Conservation (phyloP, 2,888 invertebrate genomes). For the Drosophila peninsularis region DNA sequence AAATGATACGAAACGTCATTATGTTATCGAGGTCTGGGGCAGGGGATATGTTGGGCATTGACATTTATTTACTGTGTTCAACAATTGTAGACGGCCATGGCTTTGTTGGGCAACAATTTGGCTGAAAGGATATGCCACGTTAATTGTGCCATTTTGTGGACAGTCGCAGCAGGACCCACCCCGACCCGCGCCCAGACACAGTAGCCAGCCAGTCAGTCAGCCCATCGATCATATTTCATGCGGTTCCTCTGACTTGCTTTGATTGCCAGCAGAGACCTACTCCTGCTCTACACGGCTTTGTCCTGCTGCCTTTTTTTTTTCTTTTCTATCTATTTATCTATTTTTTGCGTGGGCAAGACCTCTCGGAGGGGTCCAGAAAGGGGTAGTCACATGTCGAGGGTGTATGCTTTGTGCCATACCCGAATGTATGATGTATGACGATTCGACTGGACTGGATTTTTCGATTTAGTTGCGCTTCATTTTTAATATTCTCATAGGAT, state of each 20-base stretch:
- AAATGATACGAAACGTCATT: conserved; percentile 83
- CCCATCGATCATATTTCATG: conserved; percentile 79
- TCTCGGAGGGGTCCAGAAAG: conserved; percentile 42
- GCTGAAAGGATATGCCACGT: conserved; percentile 79
- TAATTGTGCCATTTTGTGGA: conserved; percentile 80
- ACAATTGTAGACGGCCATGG: conserved; percentile 76
- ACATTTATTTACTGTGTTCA: conserved; percentile 80
- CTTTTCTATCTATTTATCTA: conserved; percentile 47
- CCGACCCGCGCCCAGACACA: conserved; percentile 18
- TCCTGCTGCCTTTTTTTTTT: neutral
- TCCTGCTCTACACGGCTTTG: conserved; percentile 5
- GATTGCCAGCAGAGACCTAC: conserved; percentile 66
- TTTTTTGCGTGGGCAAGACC: conserved; percentile 55
- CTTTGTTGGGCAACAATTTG: conserved; percentile 80
- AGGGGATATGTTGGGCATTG: conserved; percentile 54
- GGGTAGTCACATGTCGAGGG: conserved; percentile 66
- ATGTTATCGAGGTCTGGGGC: conserved; percentile 60
- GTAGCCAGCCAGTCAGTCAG: conserved; percentile 52
- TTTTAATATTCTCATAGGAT: conserved; percentile 60
- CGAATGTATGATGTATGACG: conserved; percentile 79
- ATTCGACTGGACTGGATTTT: conserved; percentile 24
- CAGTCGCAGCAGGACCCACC: conserved; percentile 70
- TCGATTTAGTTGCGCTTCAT: conserved; percentile 57
- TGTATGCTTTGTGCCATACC: conserved; percentile 39
- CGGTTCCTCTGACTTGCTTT: conserved; percentile 67